These are phyloP conservation scores for Drosophila crucigera DNA, from an alignment of 2,888 invertebrate genomes.

Conservation along the genomic window DNA sequence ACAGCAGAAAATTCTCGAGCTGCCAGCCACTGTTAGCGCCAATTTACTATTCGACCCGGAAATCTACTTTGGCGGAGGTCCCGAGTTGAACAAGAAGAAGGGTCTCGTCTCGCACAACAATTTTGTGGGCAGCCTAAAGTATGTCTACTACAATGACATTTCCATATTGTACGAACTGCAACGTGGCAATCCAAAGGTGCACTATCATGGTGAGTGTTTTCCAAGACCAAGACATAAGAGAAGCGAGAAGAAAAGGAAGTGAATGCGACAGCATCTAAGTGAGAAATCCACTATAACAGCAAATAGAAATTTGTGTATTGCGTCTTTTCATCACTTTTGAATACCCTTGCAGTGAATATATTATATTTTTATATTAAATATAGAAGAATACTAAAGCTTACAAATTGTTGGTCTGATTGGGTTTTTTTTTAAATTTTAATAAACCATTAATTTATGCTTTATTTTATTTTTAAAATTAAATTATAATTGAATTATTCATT, in stretches of 20 bases:
- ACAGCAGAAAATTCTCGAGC: constrained; percentile 89
- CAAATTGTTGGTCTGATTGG: too few relatives aligned
- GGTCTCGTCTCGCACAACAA: constrained; percentile 93
- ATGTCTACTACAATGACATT: constrained; percentile 96
- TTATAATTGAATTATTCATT: background rate
- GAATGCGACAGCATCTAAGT: background rate
- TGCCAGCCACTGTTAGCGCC: constrained; percentile 87
- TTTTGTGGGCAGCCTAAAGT: constrained; percentile 95
- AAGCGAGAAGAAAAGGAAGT: background rate
- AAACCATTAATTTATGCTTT: background rate
- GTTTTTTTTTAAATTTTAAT: too few relatives aligned
- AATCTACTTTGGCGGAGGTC: constrained; percentile 96
- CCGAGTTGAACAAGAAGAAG: constrained; percentile 92
- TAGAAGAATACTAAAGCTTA: background rate
- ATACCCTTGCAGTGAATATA: constrained; percentile 1
- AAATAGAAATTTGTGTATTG: constrained; percentile 19
- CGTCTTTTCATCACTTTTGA: background rate
- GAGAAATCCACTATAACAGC: background rate
- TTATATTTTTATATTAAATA: background rate
- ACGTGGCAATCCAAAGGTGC: constrained; percentile 93
- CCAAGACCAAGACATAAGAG: background rate
- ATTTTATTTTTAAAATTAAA: background rate
- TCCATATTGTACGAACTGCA: constrained; percentile 95
- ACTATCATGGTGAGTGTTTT: constrained; percentile 88
- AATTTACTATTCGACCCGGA: constrained; percentile 96